A percentile compares a stretch with the other conserved stretches of the same genome.
Conservation (phyloP, 1,140 invertebrate species). For the Apocrypta bakeri region DNA sequence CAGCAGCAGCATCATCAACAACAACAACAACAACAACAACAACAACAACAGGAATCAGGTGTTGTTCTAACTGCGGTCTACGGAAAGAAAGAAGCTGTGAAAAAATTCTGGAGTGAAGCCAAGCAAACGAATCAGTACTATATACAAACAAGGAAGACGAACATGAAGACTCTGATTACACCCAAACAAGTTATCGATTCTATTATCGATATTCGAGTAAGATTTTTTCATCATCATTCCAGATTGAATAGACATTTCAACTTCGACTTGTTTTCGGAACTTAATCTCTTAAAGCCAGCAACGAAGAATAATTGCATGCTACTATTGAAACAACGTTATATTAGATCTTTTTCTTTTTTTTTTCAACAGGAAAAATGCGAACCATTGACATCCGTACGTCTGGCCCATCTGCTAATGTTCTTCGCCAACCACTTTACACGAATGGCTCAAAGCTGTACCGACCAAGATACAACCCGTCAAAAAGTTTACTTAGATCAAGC, state of each 20-base stretch:
- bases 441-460: conserved; percentile 78
- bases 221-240: too few relatives aligned
- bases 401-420: conserved; percentile 78
- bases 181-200: conserved; percentile 58
- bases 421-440: conserved; percentile 82
- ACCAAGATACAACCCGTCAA: conserved; percentile 76
- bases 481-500: conserved; percentile 82
- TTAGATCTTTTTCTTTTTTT: neutral
- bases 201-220: conserved; percentile 68
- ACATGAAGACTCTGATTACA: conserved; percentile 61
- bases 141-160: conserved; percentile 42
- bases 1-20: neutral
- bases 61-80: neutral
- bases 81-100: neutral
- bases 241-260: too few relatives aligned
- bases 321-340: too few relatives aligned
- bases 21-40: neutral
- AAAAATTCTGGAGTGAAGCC: conserved; percentile 71
- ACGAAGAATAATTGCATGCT: too few relatives aligned
- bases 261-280: too few relatives aligned
- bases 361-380: conserved; percentile 62
- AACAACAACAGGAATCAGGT: neutral
- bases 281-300: too few relatives aligned
- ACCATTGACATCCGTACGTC: conserved; percentile 63
- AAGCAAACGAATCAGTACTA: conserved; percentile 66